A percentile compares a stretch with the other conserved stretches of the same genome.
phyloP scores from a whole-genome alignment of 2,888 invertebrate species.

The Nineta flava region DNA sequence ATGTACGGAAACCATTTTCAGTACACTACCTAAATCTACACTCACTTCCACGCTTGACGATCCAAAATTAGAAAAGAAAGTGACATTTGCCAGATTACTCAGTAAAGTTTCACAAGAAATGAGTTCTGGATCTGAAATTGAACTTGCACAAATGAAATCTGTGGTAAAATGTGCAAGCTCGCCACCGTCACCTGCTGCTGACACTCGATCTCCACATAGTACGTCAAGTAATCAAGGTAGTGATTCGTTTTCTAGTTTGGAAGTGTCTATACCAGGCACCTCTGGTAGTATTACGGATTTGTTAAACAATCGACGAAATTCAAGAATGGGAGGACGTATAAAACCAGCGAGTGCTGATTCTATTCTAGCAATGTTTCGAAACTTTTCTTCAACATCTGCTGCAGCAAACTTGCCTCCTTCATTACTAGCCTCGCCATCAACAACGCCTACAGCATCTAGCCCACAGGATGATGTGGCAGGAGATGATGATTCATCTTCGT shows the following conservation, averaged over 20 bases:
- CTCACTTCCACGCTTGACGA: slow-evolving; percentile 43
- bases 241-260: slow-evolving; percentile 60
- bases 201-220: slow-evolving; percentile 44
- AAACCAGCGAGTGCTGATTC: slow-evolving; percentile 67
- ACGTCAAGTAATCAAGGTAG: slow-evolving; percentile 62
- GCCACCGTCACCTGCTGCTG: slow-evolving; percentile 51
- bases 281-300: slow-evolving; percentile 35
- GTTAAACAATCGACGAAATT: slow-evolving; percentile 20
- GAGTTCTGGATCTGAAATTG: slow-evolving; percentile 57
- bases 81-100: slow-evolving; percentile 56
- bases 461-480: slow-evolving; percentile 56
- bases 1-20: slow-evolving; percentile 44
- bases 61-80: slow-evolving; percentile 60
- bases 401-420: slow-evolving; percentile 42
- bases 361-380: slow-evolving; percentile 61
- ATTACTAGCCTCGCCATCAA: slow-evolving; percentile 46
- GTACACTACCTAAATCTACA: slow-evolving; percentile 26
- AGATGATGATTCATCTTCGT: slow-evolving; percentile 55
- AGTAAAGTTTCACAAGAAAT: slow-evolving; percentile 65
- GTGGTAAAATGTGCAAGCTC: slow-evolving; percentile 31
- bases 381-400: slow-evolving; percentile 47
- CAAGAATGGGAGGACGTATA: slow-evolving; percentile 24
- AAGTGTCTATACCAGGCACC: slow-evolving; percentile 44
- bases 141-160: slow-evolving; percentile 26
- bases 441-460: slow-evolving; percentile 57